Evolutionary conservation across 2,888 invertebrate species (phyloP).

Genomic region (Clitarchus hookeri): DNA sequence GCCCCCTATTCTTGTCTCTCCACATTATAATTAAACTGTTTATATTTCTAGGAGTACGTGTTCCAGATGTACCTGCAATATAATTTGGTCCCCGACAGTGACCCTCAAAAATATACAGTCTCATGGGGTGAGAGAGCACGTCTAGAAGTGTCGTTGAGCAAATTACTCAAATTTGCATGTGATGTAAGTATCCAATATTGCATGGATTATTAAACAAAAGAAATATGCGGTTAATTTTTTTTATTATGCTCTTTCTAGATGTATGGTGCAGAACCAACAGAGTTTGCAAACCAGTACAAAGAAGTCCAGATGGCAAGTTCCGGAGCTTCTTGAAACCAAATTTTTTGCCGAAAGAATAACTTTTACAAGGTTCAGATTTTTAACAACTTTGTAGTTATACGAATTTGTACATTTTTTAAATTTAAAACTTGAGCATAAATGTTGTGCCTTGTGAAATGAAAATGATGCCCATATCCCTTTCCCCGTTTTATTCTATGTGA

Average conservation of each 20-base stretch:
- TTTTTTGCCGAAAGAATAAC: too few relatives aligned
- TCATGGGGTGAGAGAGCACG: neutral
- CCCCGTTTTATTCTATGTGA: too few relatives aligned
- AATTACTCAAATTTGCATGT: neutral
- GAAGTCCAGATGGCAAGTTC: neutral
- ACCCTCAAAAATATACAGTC: neutral
- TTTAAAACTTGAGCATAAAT: too few relatives aligned
- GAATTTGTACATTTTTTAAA: too few relatives aligned
- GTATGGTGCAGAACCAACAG: constrained; percentile 14
- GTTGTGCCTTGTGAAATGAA: too few relatives aligned
- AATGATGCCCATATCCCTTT: too few relatives aligned
- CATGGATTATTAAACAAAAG: too few relatives aligned
- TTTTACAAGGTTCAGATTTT: too few relatives aligned
- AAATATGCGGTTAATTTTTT: too few relatives aligned
- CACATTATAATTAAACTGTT: too few relatives aligned
- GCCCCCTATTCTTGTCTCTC: too few relatives aligned
- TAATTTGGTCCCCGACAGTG: neutral
- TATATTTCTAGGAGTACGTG: neutral
- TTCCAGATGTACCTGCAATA: neutral
- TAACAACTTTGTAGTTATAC: too few relatives aligned
- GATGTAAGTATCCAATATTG: neutral
- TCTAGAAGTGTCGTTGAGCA: neutral
- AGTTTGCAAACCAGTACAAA: neutral
- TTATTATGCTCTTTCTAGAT: neutral
- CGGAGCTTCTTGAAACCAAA: neutral